A percentile compares a stretch with the other conserved stretches of the same genome.
Evolutionary conservation across 2,113 vertebrate species (phyloP).

Genomic region (Bos taurus): DNA sequence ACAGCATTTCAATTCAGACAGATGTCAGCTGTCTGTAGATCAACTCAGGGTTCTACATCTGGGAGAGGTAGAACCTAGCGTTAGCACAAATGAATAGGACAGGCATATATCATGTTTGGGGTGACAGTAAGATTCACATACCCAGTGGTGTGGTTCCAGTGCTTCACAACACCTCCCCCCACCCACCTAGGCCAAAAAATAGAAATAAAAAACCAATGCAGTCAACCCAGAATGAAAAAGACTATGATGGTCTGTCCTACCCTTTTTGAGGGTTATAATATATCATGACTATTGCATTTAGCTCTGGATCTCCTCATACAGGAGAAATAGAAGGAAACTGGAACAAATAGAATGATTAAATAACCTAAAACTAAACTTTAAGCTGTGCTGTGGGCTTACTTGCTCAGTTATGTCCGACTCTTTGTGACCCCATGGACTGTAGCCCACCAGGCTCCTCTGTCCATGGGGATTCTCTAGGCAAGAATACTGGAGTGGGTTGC

Average conservation of each 20-base stretch:
- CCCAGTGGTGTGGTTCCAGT: not conserved
- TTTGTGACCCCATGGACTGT: not conserved
- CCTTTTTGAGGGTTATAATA: not conserved
- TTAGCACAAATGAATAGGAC: not conserved
- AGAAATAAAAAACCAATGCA: not conserved
- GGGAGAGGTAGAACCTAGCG: not conserved
- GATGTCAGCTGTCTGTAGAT: not conserved
- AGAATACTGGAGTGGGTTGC: not conserved
- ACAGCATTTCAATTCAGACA: not conserved
- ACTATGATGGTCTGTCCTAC: not conserved
- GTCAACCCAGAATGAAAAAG: not conserved
- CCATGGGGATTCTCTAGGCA: not conserved
- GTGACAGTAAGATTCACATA: not conserved
- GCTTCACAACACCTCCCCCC: not conserved
- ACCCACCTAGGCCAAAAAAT: not conserved
- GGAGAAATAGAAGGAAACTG: not conserved
- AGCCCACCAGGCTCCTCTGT: not conserved
- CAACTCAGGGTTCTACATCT: not conserved
- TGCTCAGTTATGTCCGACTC: fast-evolving
- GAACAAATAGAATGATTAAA: not conserved
- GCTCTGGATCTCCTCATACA: not conserved
- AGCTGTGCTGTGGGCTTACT: not conserved
- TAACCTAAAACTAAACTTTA: not conserved
- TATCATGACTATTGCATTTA: not conserved
- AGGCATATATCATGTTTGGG: not conserved